Evolutionary conservation across 1,140 invertebrate genomes (phyloP).

Genomic region (Atta colombica): DNA sequence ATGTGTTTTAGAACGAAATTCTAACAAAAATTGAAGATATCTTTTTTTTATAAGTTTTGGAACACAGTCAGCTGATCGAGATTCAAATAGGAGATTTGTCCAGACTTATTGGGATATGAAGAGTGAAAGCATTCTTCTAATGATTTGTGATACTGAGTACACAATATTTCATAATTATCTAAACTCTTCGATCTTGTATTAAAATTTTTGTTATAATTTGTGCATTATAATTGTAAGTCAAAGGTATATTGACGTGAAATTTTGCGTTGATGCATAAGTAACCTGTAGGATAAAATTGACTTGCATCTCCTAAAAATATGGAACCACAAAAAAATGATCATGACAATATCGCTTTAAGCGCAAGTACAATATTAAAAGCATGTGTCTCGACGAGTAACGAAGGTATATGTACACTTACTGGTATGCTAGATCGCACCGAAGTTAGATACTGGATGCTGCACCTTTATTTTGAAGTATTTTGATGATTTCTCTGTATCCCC

Average conservation of each 20-base stretch:
- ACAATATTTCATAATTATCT: background rate
- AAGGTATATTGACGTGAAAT: background rate
- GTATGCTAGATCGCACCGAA: conserved; percentile 44
- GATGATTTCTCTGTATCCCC: conserved; percentile 12
- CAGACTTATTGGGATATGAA: background rate
- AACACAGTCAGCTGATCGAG: background rate
- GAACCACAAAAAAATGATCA: conserved; percentile 41
- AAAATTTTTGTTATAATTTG: conserved; percentile 18
- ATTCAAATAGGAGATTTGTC: background rate
- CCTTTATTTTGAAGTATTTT: conserved; percentile 37
- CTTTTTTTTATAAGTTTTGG: background rate
- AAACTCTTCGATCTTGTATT: background rate
- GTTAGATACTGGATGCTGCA: conserved; percentile 8
- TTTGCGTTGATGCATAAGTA: conserved; percentile 10
- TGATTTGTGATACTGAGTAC: background rate
- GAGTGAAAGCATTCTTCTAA: background rate
- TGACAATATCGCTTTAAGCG: conserved; percentile 1
- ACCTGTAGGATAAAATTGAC: conserved; percentile 9
- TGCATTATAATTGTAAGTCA: background rate
- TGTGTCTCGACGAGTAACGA: conserved; percentile 33
- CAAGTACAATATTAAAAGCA: conserved; percentile 42
- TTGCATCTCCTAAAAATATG: conserved; percentile 47
- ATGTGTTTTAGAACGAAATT: too few species aligned
- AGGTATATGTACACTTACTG: conserved; percentile 46
- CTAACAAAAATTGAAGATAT: too few species aligned